Conservation (phyloP, 2,113 vertebrate genomes). For the Acrocephalus kingi region DNA sequence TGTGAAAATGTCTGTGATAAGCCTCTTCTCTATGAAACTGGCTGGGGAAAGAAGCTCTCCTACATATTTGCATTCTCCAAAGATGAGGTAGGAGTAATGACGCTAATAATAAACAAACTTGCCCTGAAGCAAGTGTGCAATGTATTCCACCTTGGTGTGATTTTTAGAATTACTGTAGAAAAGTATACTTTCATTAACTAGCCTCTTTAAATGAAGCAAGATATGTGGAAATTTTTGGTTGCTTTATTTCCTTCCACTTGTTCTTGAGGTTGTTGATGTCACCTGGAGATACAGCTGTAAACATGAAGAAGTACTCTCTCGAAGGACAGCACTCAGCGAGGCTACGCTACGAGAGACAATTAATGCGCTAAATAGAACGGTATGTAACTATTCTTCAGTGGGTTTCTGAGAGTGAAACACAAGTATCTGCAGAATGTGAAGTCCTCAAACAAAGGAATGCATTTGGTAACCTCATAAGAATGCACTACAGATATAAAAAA, state of each 20-base stretch:
- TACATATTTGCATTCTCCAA: conserved; percentile 95
- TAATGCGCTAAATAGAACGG: conserved; percentile 80
- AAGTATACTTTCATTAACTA: background rate
- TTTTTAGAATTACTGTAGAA: background rate
- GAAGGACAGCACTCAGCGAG: conserved; percentile 87
- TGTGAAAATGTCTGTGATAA: conserved; percentile 94
- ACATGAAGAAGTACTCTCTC: conserved; percentile 86
- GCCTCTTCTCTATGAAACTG: conserved; percentile 93
- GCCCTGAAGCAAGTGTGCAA: background rate
- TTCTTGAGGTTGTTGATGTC: conserved; percentile 90
- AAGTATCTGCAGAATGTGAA: background rate
- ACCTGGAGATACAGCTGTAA: conserved; percentile 97
- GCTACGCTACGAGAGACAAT: conserved; percentile 86
- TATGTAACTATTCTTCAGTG: conserved; percentile 50
- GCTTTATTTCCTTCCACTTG: conserved; percentile 35
- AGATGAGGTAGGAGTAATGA: conserved; percentile 84
- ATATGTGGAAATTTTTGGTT: background rate
- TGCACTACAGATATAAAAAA: background rate
- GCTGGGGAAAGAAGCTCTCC: conserved; percentile 95
- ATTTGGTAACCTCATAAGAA: background rate
- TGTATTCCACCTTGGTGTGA: background rate
- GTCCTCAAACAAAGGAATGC: background rate
- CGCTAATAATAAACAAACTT: background rate
- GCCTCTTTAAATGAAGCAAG: background rate
- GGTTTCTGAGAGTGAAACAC: background rate